Conservation (phyloP, 2,113 vertebrate species). For the Polyodon spathula region DNA sequence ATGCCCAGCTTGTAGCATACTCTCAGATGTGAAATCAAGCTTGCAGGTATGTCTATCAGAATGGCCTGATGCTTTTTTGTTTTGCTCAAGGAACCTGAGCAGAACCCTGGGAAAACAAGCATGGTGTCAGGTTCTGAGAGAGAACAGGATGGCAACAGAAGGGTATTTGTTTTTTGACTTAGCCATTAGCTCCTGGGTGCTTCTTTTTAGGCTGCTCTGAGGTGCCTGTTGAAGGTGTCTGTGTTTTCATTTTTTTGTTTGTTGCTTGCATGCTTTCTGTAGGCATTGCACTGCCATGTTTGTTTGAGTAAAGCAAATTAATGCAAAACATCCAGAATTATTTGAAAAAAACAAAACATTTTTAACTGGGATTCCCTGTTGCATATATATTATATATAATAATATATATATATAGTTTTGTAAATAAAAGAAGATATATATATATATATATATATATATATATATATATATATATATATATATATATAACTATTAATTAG, state of each 20-base stretch:
- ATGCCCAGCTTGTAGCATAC: constrained; percentile 20
- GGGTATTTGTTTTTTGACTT: constrained; percentile 32
- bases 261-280: constrained; percentile 8
- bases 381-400: too few species aligned
- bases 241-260: constrained; percentile 9
- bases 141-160: constrained; percentile 37
- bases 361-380: too few species aligned
- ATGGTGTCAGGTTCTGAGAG: constrained; percentile 45
- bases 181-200: constrained; percentile 17
- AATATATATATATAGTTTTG: not conserved
- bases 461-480: not conserved
- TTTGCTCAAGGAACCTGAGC: constrained; percentile 50
- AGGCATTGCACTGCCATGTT: constrained; percentile 3
- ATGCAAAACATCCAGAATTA: not conserved
- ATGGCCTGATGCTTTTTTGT: constrained; percentile 42
- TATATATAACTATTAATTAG: not conserved
- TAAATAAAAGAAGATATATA: not conserved
- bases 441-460: not conserved
- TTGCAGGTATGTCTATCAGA: constrained; percentile 19
- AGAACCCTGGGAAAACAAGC: constrained; percentile 34
- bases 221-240: constrained; percentile 2
- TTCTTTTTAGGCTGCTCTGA: constrained; percentile 12
- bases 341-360: not conserved
- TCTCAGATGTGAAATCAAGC: constrained; percentile 9
- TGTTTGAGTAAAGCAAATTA: not conserved